These are phyloP conservation scores for Matsumurasca onukii DNA, from an alignment of 1,140 invertebrate species.

Conservation along the genomic window DNA sequence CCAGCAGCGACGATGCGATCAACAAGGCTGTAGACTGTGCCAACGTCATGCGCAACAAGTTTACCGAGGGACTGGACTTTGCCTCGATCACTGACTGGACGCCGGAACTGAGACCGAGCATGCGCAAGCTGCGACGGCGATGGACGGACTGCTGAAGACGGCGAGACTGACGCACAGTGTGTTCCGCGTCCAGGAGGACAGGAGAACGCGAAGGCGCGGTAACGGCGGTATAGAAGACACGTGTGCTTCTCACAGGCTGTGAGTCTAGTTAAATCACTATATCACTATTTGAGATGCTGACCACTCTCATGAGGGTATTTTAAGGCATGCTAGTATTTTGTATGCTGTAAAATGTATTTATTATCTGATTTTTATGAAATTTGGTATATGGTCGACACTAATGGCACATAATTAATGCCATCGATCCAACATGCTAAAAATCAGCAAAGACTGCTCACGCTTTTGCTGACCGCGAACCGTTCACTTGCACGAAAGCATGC, in stretches of 20 bases:
- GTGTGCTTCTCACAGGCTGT: slow-evolving; percentile 93
- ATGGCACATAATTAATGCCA: no score
- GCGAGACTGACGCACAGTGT: slow-evolving; percentile 85
- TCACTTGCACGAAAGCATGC: no score
- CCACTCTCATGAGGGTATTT: no score
- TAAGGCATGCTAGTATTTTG: not conserved
- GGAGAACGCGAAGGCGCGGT: slow-evolving; percentile 61
- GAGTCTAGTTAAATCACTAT: slow-evolving; percentile 50
- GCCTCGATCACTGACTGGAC: slow-evolving; percentile 70
- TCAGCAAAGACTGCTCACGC: no score
- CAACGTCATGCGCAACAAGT: slow-evolving; percentile 61
- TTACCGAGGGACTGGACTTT: slow-evolving; percentile 67
- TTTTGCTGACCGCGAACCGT: no score
- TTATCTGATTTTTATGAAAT: no score
- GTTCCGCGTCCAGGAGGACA: slow-evolving; percentile 76
- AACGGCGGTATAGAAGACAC: slow-evolving; percentile 73
- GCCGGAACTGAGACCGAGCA: slow-evolving; percentile 72
- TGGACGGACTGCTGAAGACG: slow-evolving; percentile 79
- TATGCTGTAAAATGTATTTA: not conserved
- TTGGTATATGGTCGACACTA: no score
- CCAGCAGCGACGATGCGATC: slow-evolving; percentile 46
- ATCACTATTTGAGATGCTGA: not conserved
- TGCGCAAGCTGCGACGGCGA: slow-evolving; percentile 77
- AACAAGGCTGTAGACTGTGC: slow-evolving; percentile 47
- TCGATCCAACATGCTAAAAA: no score